These are phyloP conservation scores for Saturnia pavonia DNA, from an alignment of 2,888 invertebrate genomes.

Conservation along the genomic window DNA sequence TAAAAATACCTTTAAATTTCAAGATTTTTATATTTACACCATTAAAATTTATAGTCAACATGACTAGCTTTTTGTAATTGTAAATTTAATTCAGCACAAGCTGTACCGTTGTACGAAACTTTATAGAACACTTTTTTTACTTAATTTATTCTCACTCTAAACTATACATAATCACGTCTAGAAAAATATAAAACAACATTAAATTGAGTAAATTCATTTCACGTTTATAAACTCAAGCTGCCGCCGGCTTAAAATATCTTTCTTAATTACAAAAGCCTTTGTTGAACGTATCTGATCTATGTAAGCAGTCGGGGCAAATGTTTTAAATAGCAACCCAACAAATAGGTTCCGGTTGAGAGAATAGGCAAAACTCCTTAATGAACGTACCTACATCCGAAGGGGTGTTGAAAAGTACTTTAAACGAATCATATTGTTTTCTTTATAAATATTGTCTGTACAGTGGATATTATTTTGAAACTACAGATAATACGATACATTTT, in stretches of 20 bases:
- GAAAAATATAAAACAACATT: conserved; percentile 69
- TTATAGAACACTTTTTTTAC: background rate
- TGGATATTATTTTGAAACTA: background rate
- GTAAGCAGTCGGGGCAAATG: conserved; percentile 79
- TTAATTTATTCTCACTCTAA: conserved; percentile 13
- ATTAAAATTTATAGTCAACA: background rate
- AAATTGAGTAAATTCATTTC: conserved; percentile 77
- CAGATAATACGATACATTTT: background rate
- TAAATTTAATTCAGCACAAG: background rate
- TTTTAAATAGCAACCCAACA: conserved; percentile 80
- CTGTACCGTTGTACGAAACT: background rate
- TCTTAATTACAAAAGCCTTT: conserved; percentile 82
- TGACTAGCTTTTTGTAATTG: background rate
- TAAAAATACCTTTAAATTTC: background rate
- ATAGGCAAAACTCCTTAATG: conserved; percentile 75
- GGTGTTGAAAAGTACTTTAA: conserved; percentile 7
- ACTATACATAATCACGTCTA: conserved; percentile 41
- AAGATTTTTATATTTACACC: background rate
- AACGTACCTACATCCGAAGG: conserved; percentile 41
- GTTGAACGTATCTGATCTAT: conserved; percentile 82
- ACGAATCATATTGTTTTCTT: background rate
- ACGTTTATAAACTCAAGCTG: conserved; percentile 78
- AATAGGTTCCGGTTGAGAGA: conserved; percentile 76
- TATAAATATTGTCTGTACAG: background rate
- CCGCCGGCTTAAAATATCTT: conserved; percentile 80